phyloP scores from a whole-genome alignment of 1,140 invertebrate genomes.

The Cylas formicarius region DNA sequence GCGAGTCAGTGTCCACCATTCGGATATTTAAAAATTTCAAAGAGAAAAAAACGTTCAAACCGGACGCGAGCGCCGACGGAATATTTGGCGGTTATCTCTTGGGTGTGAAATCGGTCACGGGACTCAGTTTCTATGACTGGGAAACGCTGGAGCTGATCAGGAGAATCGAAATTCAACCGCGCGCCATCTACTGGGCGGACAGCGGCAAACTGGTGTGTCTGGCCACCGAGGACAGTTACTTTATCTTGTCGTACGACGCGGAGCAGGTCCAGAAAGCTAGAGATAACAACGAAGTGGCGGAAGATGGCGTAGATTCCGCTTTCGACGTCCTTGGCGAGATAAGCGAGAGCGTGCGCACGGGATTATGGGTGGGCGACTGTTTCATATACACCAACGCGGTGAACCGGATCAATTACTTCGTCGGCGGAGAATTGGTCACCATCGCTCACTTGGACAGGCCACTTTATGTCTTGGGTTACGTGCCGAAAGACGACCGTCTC shows the following conservation, averaged over 20 bases:
- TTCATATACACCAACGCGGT: constrained; percentile 99
- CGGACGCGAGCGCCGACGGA: constrained; percentile 93
- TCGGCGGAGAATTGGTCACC: constrained; percentile 97
- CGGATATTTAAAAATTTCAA: constrained; percentile 99
- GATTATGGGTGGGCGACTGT: constrained; percentile 97
- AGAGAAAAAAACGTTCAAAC: constrained; percentile 90
- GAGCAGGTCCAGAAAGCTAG: constrained; percentile 64
- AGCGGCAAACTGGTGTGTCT: constrained; percentile 87
- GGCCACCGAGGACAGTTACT: constrained; percentile 94
- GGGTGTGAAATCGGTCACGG: constrained; percentile 88
- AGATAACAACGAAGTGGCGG: constrained; percentile 71
- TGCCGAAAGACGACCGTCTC: constrained; percentile 91
- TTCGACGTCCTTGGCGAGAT: constrained; percentile 71
- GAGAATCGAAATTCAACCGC: constrained; percentile 92
- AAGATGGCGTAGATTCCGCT: constrained; percentile 94
- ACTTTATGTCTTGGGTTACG: constrained; percentile 93
- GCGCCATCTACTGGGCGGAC: constrained; percentile 94
- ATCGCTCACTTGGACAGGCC: constrained; percentile 93
- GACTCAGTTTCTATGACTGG: constrained; percentile 96
- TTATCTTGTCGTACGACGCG: constrained; percentile 84
- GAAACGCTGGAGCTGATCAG: constrained; percentile 86
- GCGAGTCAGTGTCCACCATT: constrained; percentile 81
- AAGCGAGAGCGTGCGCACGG: constrained; percentile 86
- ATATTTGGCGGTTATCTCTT: constrained; percentile 95
- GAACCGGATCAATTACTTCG: constrained; percentile 97